Evolutionary conservation across 1,140 invertebrate genomes (phyloP).

Genomic region (Helicoverpa zea): DNA sequence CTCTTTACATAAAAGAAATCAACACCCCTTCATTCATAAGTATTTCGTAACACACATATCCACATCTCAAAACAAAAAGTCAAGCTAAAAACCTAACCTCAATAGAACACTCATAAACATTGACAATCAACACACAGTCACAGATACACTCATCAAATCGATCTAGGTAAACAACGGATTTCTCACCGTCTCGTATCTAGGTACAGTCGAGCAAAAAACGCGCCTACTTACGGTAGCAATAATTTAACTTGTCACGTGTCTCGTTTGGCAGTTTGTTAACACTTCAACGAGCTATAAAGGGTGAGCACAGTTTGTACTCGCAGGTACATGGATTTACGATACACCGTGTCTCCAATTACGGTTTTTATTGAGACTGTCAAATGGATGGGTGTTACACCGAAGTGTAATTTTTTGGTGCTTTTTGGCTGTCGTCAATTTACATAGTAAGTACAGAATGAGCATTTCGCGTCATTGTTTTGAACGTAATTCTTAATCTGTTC

Average conservation of each 20-base stretch:
- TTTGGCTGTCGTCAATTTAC: not conserved
- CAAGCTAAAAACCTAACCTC: no score
- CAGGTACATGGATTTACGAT: conserved; percentile 49
- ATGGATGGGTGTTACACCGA: conserved; percentile 14
- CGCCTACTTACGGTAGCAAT: not conserved
- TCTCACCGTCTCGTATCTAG: conserved; percentile 1
- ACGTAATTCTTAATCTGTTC: no score
- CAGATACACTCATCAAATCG: not conserved
- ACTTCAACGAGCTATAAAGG: conserved; percentile 44
- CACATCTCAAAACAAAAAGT: no score
- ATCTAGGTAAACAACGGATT: conserved; percentile 5
- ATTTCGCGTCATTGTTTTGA: not conserved
- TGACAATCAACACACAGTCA: not conserved
- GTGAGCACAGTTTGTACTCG: not conserved
- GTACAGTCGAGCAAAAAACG: not conserved
- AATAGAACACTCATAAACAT: not conserved
- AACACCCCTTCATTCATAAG: not conserved
- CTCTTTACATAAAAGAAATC: no score
- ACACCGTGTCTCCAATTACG: conserved; percentile 49
- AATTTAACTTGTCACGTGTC: conserved; percentile 4
- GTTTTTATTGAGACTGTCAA: conserved; percentile 47
- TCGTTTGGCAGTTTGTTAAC: conserved; percentile 31
- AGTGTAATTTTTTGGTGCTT: conserved; percentile 4
- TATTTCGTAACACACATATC: no score
- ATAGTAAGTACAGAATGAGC: not conserved